Base-by-base conservation (phyloP, 92 coral and sea anemone species). In the Parazoanthus atlanticus region DNA sequence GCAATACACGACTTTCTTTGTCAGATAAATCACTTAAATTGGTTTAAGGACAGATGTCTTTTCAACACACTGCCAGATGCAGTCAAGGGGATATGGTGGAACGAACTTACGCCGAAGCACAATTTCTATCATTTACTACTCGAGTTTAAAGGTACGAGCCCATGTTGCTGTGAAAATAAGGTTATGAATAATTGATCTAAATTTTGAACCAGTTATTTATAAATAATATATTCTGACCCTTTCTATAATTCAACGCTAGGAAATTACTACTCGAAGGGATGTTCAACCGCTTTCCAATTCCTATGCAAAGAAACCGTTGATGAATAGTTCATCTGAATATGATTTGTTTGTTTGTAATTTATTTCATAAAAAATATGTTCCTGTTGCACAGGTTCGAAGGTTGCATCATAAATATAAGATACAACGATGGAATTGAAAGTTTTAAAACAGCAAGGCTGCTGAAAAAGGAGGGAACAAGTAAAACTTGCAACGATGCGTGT, bases 401-500 rank as follows among this genome's bases (percentile, higher is more conserved):
- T 74, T 95, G 98, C 69, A 89, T 95, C n/a, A 89, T 92, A 12
- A 93, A 90, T 23, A 74, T 91, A 79, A 91, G 41, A 74, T 36
- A 89, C 71, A 85, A 64, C 38, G 79, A 70, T 43, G 89, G 89
- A 11, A 25, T 54, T 6, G 40, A 81, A 10, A 70, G 65, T 33
- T 71, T 85, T 10, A 80, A 67, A 66, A 82, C 89, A 17, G 96
- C 96, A n/a, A 77, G 13, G 34, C 73, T 93, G 15, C 31, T 72
- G 28, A 70, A 89, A 33, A 85, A 92, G 34, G 80, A 81, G 21
- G 91, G 92, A 8, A 92, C 96, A 52, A 82, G 76, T 3, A 66
- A 32, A 10, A 95, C 91, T 5, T 95, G 98, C 86, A 67, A 69
- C 64, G 88, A 91, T 86, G 86, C 94, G 56, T 95, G 98, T 54